Percentiles rank a stretch among this genome's conserved stretches.
phyloP scores from a whole-genome alignment of 2,113 vertebrate species.

The Rissa tridactyla region DNA sequence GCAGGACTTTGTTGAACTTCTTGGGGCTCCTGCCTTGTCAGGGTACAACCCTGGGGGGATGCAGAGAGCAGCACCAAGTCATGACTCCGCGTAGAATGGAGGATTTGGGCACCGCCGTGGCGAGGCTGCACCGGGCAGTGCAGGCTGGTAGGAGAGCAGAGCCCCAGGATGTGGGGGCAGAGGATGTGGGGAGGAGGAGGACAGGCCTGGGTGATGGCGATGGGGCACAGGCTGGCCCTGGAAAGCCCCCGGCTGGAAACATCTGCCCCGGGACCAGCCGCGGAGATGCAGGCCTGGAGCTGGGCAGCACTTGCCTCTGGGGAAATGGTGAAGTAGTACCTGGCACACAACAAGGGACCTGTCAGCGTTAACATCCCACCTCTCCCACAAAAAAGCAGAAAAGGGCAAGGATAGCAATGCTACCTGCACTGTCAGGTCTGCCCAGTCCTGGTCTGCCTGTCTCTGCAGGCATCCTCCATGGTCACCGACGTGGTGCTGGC shows the following conservation, averaged over 20 bases:
- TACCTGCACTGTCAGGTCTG: background rate
- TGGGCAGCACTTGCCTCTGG: too few species aligned
- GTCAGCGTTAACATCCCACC: too few species aligned
- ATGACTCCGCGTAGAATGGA: background rate
- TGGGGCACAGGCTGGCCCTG: too few species aligned
- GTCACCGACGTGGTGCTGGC: background rate
- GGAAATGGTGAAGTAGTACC: too few species aligned
- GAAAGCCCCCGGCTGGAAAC: too few species aligned
- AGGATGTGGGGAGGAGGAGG: background rate
- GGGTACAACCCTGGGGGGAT: accelerated
- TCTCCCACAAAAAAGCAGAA: too few species aligned
- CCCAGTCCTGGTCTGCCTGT: background rate
- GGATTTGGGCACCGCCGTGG: accelerated
- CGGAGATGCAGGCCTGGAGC: background rate
- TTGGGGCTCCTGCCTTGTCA: background rate
- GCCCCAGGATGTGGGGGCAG: accelerated
- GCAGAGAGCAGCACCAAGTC: background rate
- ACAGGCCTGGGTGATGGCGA: too few species aligned
- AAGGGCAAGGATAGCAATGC: too few species aligned
- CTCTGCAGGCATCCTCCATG: background rate
- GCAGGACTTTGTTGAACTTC: background rate
- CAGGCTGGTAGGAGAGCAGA: background rate
- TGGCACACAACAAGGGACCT: too few species aligned
- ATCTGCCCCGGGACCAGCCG: background rate
- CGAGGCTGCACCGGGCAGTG: accelerated